phyloP scores from a whole-genome alignment of 2,797 vertebrate species.

The Garrulus glandarius region DNA sequence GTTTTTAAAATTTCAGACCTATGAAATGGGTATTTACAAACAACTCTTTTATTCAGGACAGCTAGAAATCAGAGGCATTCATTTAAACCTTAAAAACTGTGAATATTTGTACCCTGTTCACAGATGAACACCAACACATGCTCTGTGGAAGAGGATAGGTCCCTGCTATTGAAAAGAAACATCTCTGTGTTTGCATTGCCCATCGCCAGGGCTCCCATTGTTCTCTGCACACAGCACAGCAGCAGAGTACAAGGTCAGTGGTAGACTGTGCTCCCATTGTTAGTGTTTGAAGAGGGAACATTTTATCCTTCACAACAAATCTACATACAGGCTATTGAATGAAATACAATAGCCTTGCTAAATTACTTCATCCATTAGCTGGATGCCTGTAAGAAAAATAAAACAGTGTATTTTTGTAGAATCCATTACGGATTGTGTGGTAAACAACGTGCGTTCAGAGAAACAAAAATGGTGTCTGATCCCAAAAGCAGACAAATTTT shows the following conservation, averaged over 20 bases:
- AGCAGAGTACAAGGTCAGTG: conserved; percentile 26
- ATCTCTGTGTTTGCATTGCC: not conserved
- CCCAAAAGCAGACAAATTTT: not conserved
- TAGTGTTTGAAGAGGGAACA: conserved; percentile 47
- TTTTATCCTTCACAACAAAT: conserved; percentile 63
- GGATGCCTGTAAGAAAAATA: conserved; percentile 21
- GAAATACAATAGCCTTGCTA: conserved; percentile 44
- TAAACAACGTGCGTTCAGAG: not conserved
- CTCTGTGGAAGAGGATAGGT: not conserved
- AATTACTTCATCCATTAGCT: conserved; percentile 57
- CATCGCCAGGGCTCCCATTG: not conserved
- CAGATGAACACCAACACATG: not conserved
- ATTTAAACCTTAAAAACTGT: not conserved
- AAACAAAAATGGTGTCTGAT: not conserved
- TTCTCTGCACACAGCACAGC: not conserved
- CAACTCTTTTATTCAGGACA: not conserved
- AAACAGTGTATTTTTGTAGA: not conserved
- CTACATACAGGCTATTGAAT: conserved; percentile 55
- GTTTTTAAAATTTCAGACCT: not conserved
- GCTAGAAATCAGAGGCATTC: not conserved
- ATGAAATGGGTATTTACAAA: not conserved
- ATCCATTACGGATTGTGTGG: conserved; percentile 1
- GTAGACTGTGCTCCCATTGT: conserved; percentile 23
- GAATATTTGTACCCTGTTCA: not conserved
- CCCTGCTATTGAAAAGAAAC: not conserved